Evolutionary conservation across 1,140 invertebrate genomes (phyloP), one percentile per base, ranked within the genome.

Genomic region (Tigriopus japonicus): DNA sequence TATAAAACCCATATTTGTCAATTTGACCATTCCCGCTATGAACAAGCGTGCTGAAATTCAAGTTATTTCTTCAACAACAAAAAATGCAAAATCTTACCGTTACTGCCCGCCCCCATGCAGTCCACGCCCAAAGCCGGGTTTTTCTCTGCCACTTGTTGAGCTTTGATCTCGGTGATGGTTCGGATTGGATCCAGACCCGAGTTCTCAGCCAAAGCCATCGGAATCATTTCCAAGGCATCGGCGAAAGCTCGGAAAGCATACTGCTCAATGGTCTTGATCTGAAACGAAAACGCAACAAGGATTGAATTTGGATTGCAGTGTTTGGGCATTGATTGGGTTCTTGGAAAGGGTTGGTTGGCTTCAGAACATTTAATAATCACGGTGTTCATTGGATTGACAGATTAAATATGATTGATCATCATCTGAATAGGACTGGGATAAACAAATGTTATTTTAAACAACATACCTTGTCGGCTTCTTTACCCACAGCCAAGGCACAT

Each of bases 211-310:
- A 99, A 75, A 0, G 95, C 92, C 67, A 98, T 74, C 2, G 96
- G 95, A 68, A 97, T 86, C 51, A 81, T 81, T 73, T 99, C 96
- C 15, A 98, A 75, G 1, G 95, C 94, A 72, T 98, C 92, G 21
- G 91, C 81, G 70, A 97, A 99, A 1, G 86, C 86, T 63, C 93
- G 77, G 78, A 90, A 98, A 0, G 95, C 89, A 75, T 98, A 98
- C 72, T 98, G 95, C 72, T 98, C 93, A 52, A 98, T 71, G 0
- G 91, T 86, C 0, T 87, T 84, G 61, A 97, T 81, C 76, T 82
- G 63, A 15, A 49, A 49, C 21, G 45, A 49, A 15, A 10, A 49
- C n/a, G 3, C n/a, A n/a, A n/a, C n/a, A n/a, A n/a, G n/a, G n/a
- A n/a, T n/a, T n/a, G n/a, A n/a, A n/a, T n/a, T n/a, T 28, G 41